Percentiles rank a stretch among this genome's conserved stretches.
Evolutionary conservation across 2,797 vertebrate species (phyloP).

Genomic region (Heliangelus exortis): DNA sequence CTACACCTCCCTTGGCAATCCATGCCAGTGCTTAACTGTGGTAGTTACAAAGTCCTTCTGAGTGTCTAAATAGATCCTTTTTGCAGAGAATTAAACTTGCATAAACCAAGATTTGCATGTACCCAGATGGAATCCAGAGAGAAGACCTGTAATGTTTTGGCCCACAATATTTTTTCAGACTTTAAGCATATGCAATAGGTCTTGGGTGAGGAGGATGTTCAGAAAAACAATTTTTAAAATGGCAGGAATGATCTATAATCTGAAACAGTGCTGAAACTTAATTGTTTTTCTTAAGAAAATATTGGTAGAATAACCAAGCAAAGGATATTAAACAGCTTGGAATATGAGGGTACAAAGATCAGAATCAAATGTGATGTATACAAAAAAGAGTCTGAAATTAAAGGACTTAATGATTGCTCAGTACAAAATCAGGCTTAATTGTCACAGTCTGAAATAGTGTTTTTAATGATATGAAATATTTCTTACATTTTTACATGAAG

Average conservation of each 20-base stretch:
- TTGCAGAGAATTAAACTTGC: not conserved
- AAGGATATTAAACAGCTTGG: not conserved
- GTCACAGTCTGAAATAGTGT: not conserved
- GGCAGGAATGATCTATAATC: not conserved
- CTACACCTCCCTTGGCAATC: not conserved
- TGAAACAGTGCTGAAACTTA: not conserved
- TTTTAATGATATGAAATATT: not conserved
- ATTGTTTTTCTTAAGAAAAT: not conserved
- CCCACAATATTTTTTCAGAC: not conserved
- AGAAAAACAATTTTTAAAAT: not conserved
- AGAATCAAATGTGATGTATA: not conserved
- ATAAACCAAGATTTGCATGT: not conserved
- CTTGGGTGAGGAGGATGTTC: not conserved
- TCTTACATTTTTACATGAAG: not conserved
- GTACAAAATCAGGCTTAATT: constrained; percentile 1
- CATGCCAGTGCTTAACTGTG: not conserved
- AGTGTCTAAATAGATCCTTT: not conserved
- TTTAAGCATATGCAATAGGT: not conserved
- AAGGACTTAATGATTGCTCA: not conserved
- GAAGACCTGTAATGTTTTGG: not conserved
- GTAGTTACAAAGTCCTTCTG: not conserved
- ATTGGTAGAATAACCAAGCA: not conserved
- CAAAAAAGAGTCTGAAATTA: not conserved
- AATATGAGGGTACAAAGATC: not conserved
- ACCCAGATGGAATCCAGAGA: not conserved